Conservation (phyloP, 2,113 vertebrate species). For the Verasper variegatus region DNA sequence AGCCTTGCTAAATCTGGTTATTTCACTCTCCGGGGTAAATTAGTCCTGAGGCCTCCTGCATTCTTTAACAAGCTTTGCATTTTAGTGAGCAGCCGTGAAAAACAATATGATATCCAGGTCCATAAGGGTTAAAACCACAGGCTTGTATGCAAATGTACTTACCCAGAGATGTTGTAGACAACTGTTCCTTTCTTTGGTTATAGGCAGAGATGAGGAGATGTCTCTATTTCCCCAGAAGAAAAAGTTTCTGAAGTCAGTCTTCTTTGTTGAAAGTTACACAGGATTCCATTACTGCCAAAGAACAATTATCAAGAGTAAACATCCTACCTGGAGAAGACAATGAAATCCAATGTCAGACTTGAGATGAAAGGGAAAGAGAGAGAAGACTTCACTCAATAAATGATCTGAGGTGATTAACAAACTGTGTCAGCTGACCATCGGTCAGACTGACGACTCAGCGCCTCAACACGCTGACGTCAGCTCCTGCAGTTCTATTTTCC, state of each 20-base stretch:
- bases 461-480: constrained; percentile 19
- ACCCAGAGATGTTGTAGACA: not conserved
- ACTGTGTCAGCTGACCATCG: constrained; percentile 56
- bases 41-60: constrained; percentile 21
- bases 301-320: not conserved
- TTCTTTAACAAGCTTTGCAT: constrained; percentile 34
- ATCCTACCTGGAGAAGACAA: constrained; percentile 34
- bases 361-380: not conserved
- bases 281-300: no score
- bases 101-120: constrained; percentile 11
- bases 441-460: constrained; percentile 51
- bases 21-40: constrained; percentile 24
- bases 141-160: constrained; percentile 2
- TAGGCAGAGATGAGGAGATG: not conserved
- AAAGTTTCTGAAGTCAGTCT: no score
- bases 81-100: constrained; percentile 49
- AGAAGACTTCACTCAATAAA: not conserved
- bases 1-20: constrained; percentile 38
- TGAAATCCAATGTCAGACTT: not conserved
- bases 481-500: not conserved
- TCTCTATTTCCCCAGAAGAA: not conserved
- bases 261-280: no score
- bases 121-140: not conserved
- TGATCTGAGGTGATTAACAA: not conserved
- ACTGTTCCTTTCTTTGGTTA: not conserved